Conservation (phyloP, 2,113 vertebrate species). For the Plestiodon gilberti region DNA sequence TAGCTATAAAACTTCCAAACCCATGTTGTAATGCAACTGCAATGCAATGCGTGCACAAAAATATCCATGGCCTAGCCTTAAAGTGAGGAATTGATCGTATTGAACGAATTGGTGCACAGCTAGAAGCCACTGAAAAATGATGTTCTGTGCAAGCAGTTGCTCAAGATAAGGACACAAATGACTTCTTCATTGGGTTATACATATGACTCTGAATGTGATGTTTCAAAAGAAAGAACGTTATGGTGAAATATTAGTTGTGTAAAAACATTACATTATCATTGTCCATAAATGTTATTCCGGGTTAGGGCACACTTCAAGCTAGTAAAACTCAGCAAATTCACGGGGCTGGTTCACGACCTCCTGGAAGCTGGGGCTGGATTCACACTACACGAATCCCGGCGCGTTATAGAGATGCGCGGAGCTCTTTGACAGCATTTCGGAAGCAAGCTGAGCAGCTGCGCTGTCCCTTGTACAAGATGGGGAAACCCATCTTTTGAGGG, state of each 20-base stretch:
- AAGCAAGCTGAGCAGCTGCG: no score
- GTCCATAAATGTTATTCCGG: conserved; percentile 29
- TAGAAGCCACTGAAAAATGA: neutral
- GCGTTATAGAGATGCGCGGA: no score
- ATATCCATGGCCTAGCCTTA: neutral
- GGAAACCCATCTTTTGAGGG: no score
- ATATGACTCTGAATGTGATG: neutral
- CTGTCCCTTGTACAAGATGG: no score
- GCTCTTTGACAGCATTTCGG: no score
- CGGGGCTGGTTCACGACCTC: no score
- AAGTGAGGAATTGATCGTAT: neutral
- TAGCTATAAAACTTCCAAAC: neutral
- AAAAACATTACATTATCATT: neutral
- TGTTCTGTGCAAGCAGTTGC: neutral
- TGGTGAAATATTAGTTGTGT: neutral
- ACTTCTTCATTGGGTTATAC: neutral
- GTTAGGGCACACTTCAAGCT: conserved; percentile 11
- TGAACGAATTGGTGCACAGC: neutral
- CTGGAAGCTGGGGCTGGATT: no score
- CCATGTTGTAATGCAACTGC: neutral
- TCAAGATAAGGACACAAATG: neutral
- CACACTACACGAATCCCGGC: no score
- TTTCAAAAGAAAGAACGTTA: neutral
- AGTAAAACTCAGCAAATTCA: conserved; percentile 22
- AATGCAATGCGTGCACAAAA: neutral